These are phyloP conservation scores for Threskiornis aethiopicus DNA, from an alignment of 2,797 vertebrate genomes.

Conservation along the genomic window DNA sequence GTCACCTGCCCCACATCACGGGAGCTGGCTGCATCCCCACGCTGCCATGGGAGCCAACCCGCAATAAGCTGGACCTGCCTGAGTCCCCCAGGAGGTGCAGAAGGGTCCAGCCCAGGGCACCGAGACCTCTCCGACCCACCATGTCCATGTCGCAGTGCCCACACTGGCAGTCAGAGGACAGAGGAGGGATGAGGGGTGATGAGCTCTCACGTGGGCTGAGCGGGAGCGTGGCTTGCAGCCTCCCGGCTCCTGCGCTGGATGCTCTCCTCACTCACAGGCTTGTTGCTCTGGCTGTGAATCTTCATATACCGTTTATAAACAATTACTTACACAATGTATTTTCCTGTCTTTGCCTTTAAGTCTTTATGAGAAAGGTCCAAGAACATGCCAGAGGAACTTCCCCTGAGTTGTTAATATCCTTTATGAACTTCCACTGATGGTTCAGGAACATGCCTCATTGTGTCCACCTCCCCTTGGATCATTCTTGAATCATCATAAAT, in stretches of 20 bases:
- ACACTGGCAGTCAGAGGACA: rapidly evolving
- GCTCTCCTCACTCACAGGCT: rapidly evolving
- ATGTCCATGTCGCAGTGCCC: neutral
- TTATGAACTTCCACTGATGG: neutral
- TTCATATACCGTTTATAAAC: neutral
- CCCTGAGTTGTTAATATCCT: neutral
- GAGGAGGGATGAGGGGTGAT: neutral
- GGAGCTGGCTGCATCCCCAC: neutral
- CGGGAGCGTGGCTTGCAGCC: neutral
- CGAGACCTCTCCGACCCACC: neutral
- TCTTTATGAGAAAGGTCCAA: neutral
- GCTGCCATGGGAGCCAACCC: neutral
- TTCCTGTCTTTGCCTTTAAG: slow-evolving; percentile 1
- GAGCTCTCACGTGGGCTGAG: neutral
- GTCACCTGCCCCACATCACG: neutral
- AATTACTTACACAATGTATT: neutral
- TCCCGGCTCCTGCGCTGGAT: neutral
- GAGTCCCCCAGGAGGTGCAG: neutral
- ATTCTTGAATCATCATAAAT: neutral
- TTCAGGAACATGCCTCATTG: slow-evolving; percentile 21
- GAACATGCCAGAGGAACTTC: slow-evolving; percentile 11
- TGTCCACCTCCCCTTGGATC: neutral
- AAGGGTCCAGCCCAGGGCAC: neutral
- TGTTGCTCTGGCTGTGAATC: neutral
- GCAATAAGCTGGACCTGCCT: rapidly evolving